Percentiles rank a stretch among this genome's conserved stretches.
These are phyloP conservation scores for Dasyurus viverrinus DNA, from an alignment of 2,113 vertebrate genomes.

Conservation along the genomic window DNA sequence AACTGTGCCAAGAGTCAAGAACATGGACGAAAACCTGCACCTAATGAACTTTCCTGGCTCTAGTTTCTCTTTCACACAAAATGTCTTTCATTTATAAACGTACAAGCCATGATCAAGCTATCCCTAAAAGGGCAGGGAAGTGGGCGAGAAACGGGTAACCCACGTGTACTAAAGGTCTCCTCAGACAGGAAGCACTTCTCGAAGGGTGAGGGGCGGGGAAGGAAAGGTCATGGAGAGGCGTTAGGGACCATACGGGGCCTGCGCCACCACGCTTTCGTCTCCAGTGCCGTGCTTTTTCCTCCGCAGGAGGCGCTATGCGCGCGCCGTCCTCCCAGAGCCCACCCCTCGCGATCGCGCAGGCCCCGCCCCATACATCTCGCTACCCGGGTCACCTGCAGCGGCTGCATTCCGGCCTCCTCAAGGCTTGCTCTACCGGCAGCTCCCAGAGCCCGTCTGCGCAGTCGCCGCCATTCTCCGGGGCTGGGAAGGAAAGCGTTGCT, in stretches of 20 bases:
- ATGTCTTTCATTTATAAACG: not conserved
- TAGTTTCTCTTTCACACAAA: not conserved
- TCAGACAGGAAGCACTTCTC: not conserved
- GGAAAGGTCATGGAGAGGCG: fast-evolving
- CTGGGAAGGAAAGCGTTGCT: not conserved
- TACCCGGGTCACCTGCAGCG: slow-evolving; percentile 88
- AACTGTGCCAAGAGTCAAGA: not conserved
- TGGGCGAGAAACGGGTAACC: too few relatives aligned
- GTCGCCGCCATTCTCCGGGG: slow-evolving; percentile 66
- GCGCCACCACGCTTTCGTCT: fast-evolving
- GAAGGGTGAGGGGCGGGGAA: not conserved
- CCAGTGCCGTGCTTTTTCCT: not conserved
- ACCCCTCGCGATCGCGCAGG: fast-evolving
- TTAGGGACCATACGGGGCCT: not conserved
- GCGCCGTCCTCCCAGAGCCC: not conserved
- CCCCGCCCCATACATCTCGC: not conserved
- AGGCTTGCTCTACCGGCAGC: slow-evolving; percentile 88
- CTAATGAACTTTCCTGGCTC: not conserved
- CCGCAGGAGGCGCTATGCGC: slow-evolving; percentile 48
- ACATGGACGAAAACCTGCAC: not conserved
- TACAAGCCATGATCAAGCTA: too few relatives aligned
- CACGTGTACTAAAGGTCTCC: not conserved
- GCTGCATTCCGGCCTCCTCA: slow-evolving; percentile 90
- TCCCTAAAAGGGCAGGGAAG: too few relatives aligned
- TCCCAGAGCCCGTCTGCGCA: slow-evolving; percentile 86